Base-by-base conservation (phyloP, 1,140 invertebrate genomes). In the Micrasema minimum region DNA sequence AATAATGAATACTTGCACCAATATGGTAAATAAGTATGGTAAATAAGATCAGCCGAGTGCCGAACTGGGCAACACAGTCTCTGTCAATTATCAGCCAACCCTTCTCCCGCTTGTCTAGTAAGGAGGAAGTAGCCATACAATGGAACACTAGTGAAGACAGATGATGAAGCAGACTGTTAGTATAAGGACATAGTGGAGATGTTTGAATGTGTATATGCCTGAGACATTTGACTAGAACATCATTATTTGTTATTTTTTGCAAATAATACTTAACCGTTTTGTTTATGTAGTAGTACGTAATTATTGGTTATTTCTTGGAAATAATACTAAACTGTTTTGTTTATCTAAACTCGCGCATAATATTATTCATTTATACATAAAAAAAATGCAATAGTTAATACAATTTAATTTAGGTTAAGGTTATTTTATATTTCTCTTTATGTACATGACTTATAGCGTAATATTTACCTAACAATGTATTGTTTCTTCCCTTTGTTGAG, bases 391-490 rank as follows among this genome's bases (percentile, higher is more conserved):
- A 59, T 59, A 59, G 55, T 59, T 59, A 41, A 59, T 59, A 41
- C 55, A 59, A 41, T 59, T 31, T 59, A 59, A 59, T 41, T 59
- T 59, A 59, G 55, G 55, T 59, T 59, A 59, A 59, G 55, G 18
- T 59, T 59, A 22, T 41, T 59, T 59, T 59, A 59, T 59, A 59
- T 59, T 41, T 41, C 12, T 59, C 55, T 22, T 59, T 59, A 59
- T 51, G 48, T 51, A 22, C 37, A 59, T 59, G 55, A 59, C 18
- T 59, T 41, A 59, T 59, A 59, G 12, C 20, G 14, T 59, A 31
- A 31, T 31, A 38, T 59, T 59, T 38, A 12, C 22, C 37, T 59
- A 59, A 59, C 55, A 38, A 55, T 35, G 26, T 31, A 31, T 55
- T 14, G 51, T 55, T 55, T 31, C 11, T 22, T 51, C 20, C 18